phyloP scores from a whole-genome alignment of 2,888 invertebrate genomes.

The Serrognathus titanus region DNA sequence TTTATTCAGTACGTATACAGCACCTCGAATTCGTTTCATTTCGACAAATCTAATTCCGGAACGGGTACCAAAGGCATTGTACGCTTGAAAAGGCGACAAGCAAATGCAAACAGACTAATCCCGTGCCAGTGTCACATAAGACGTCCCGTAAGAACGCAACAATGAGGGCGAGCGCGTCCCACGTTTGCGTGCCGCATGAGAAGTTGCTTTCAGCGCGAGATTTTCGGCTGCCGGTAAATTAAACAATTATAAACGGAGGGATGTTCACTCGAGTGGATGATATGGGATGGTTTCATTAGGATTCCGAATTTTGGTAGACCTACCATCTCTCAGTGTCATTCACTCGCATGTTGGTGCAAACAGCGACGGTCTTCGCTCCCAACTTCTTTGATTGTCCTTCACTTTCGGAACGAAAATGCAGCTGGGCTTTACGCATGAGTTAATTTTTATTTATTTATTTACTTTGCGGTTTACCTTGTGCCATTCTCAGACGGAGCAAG shows the following conservation, averaged over 20 bases:
- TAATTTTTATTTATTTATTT: too few relatives aligned
- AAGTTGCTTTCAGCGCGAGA: slow-evolving; percentile 29
- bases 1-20: too few relatives aligned
- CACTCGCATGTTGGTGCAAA: too few relatives aligned
- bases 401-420: too few relatives aligned
- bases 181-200: slow-evolving; percentile 20
- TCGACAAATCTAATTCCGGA: background rate
- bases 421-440: too few relatives aligned
- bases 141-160: slow-evolving; percentile 36
- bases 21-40: background rate
- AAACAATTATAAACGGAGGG: slow-evolving; percentile 40
- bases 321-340: too few relatives aligned
- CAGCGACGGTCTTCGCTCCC: too few relatives aligned
- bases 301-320: too few relatives aligned
- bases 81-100: slow-evolving; percentile 15
- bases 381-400: too few relatives aligned
- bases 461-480: too few relatives aligned
- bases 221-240: slow-evolving; percentile 38
- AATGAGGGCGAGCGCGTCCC: slow-evolving; percentile 36
- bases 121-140: slow-evolving; percentile 34
- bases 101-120: slow-evolving; percentile 27
- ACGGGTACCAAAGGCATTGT: background rate
- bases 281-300: too few relatives aligned
- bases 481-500: too few relatives aligned
- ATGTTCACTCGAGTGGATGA: slow-evolving; percentile 29